Base-by-base conservation (phyloP, 2,888 invertebrate genomes). In the Drosophila conformis region DNA sequence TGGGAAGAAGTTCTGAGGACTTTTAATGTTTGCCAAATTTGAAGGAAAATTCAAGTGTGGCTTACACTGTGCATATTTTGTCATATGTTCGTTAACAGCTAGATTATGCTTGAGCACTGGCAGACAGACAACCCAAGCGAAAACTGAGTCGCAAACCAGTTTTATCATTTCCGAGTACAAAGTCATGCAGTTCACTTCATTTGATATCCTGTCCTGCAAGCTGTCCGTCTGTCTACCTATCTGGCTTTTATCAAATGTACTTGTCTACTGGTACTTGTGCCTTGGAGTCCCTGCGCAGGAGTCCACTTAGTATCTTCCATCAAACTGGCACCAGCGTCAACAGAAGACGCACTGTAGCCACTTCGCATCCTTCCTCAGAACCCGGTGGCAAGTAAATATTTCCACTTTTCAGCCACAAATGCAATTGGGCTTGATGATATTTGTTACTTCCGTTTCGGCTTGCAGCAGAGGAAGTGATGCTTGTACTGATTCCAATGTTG, bases 351-450 rank as follows among this genome's bases (percentile, higher is more conserved):
- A 6, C 40, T 46, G 15, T 33, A 51, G 31, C 18, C 38, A 25
- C 36, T 15, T n/a, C 40, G n/a, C 18, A 27, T 27, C 54, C 29
- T 53, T 2, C 38, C 29, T 21, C 31, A 35, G 10, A 58, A 49
- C 48, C 33, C 68, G 67, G 68, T 38, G 33, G 38, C 78, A 71
- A 85, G 90, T 83, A 87, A 90, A 90, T 85, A 90, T 87, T 90
- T 85, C 90, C 87, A 90, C 71, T 88, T 85, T 87, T 90, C 73
- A 89, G 86, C 91, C 91, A 85, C 91, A 88, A 87, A 90, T 87
- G 91, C 91, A 87, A 87, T 87, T 87, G 90, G 87, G 87, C 89
- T 78, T 90, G 91, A 87, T 90, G 86, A 90, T 90, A 87, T 87
- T 91, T 90, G 89, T 74, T 80, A 69, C 86, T 87, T 87, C 87